Percentiles rank a stretch among this genome's conserved stretches.
Evolutionary conservation across 2,113 vertebrate species (phyloP).

Genomic region (Pungitius pungitius): DNA sequence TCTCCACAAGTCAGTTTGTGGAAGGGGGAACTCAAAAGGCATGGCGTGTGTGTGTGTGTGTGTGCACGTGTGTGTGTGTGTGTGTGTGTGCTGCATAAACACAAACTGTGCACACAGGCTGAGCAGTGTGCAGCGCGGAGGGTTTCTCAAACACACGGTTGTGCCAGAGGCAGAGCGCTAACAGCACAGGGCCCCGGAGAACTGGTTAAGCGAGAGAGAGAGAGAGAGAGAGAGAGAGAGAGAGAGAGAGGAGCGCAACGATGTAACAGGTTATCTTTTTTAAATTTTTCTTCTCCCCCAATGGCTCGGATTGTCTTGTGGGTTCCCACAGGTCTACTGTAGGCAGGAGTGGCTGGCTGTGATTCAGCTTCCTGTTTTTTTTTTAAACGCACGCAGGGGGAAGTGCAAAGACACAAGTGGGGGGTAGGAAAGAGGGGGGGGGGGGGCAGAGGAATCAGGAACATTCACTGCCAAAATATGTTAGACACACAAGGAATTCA

Average conservation of each 20-base stretch:
- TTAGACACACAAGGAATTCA: too few species aligned
- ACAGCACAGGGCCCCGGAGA: slow-evolving; percentile 64
- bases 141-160: slow-evolving; percentile 63
- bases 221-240: slow-evolving; percentile 8
- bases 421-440: too few species aligned
- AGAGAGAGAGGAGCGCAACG: slow-evolving; percentile 5
- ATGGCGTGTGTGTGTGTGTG: too few species aligned
- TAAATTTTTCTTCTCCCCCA: not conserved
- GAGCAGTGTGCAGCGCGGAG: slow-evolving; percentile 49
- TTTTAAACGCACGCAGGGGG: slow-evolving; percentile 14
- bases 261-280: slow-evolving; percentile 21
- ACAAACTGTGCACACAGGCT: slow-evolving; percentile 49
- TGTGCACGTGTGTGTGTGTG: too few species aligned
- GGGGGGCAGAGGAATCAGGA: too few species aligned
- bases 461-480: too few species aligned
- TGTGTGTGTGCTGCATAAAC: slow-evolving; percentile 52
- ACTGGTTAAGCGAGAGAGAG: slow-evolving; percentile 40
- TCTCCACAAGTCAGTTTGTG: slow-evolving; percentile 66
- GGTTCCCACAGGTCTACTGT: not conserved
- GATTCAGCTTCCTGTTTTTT: slow-evolving; percentile 29
- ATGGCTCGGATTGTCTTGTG: not conserved
- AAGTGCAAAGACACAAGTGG: not conserved
- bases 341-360: slow-evolving; percentile 11
- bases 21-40: slow-evolving; percentile 63
- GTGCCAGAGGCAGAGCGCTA: slow-evolving; percentile 55